These are phyloP conservation scores for Syndactyla subalaris DNA, from an alignment of 2,797 vertebrate species.

Conservation along the genomic window DNA sequence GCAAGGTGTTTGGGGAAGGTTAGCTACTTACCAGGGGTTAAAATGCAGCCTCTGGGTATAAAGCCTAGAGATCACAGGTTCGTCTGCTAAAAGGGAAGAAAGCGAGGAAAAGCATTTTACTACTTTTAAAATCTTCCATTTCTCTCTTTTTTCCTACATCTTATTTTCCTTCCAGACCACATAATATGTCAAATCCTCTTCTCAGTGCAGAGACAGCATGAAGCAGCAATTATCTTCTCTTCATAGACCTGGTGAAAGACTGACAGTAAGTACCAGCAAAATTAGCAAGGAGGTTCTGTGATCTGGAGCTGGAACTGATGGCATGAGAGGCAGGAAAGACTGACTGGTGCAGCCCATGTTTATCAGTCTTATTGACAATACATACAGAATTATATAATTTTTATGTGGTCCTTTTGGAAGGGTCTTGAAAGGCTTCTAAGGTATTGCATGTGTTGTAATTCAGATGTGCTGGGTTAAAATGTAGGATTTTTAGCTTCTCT, in stretches of 20 bases:
- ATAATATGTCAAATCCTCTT: constrained; percentile 1
- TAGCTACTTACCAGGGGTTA: background rate
- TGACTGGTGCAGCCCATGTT: background rate
- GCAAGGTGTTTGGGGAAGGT: background rate
- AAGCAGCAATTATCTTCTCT: constrained; percentile 41
- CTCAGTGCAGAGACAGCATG: background rate
- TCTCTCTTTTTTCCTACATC: background rate
- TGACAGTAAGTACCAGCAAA: background rate
- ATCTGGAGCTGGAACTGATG: background rate
- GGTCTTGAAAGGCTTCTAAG: background rate
- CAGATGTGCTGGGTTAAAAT: background rate
- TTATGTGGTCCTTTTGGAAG: background rate
- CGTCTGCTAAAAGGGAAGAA: background rate
- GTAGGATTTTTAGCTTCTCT: background rate
- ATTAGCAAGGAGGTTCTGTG: constrained; percentile 5
- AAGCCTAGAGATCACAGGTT: background rate
- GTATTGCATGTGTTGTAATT: background rate
- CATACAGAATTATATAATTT: background rate
- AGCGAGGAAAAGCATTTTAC: background rate
- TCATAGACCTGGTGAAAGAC: background rate
- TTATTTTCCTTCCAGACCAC: background rate
- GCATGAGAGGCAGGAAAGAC: background rate
- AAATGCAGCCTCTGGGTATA: background rate
- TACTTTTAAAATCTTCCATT: background rate
- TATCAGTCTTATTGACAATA: background rate